Conservation (phyloP, 2,113 vertebrate genomes). For the Uria lomvia region DNA sequence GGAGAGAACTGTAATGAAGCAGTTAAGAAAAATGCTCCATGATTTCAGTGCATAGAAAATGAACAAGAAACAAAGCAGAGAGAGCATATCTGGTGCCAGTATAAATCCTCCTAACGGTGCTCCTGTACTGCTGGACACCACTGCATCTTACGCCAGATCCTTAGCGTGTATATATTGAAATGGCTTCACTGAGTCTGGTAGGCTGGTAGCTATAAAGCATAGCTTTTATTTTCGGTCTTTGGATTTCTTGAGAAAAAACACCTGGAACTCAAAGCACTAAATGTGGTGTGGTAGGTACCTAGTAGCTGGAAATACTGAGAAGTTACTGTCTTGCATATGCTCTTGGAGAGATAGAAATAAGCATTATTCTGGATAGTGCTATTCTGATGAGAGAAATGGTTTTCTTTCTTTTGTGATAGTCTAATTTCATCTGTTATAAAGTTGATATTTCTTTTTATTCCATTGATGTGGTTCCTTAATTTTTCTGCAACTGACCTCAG, state of each 20-base stretch:
- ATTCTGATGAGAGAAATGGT: background rate
- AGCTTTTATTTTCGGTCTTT: background rate
- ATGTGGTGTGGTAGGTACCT: background rate
- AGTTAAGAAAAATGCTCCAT: slow-evolving; percentile 2
- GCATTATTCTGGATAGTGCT: background rate
- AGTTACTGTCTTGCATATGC: background rate
- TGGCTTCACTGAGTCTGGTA: background rate
- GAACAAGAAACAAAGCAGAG: background rate
- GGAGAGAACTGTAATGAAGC: slow-evolving; percentile 14
- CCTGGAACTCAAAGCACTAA: background rate
- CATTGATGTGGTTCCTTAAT: background rate
- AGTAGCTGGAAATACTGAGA: background rate
- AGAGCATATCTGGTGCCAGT: background rate
- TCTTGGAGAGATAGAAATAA: background rate
- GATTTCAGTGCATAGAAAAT: background rate
- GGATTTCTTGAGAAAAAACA: background rate
- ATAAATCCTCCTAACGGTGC: background rate
- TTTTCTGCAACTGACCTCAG: background rate
- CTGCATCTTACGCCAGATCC: background rate
- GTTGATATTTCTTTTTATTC: background rate
- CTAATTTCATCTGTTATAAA: background rate
- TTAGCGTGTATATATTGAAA: background rate
- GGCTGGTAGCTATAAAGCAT: background rate
- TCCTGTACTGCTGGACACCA: background rate
- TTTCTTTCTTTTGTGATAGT: background rate